Base-by-base conservation (phyloP, 2,888 invertebrate genomes). In the Aleiodes leptofemur region DNA sequence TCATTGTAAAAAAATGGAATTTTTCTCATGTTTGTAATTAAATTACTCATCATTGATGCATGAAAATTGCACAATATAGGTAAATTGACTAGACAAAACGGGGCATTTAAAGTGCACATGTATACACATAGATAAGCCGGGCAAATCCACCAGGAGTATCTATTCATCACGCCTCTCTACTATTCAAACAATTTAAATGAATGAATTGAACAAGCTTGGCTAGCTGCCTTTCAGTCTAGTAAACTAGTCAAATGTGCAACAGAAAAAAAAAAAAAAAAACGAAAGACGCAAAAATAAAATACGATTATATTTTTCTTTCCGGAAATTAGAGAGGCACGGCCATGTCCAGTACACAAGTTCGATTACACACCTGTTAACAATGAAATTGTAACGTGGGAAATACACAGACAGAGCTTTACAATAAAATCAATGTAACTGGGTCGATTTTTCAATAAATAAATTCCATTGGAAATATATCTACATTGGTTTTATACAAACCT, bases 271-370 rank as follows among this genome's bases (percentile, higher is more conserved):
- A 31, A 23, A 57, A 57, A 23, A 1, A 23, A 1, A 23, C n/a
- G 23, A 23, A 23, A 23, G 23, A 23, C 23, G 31, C 14, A 8
- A 61, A 61, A 61, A 8, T 43, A 61, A 43, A 64, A 64, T 11
- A 16, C 48, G 38, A 50, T 43, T 48, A 68, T 8, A 68, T 69
- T 56, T 23, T 51, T 57, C 14, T 56, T 59, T 69, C 76, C 78
- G 80, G 80, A 80, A 80, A 79, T 80, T 76, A 78, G 73, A 76
- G 57, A 76, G 80, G 79, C 79, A 72, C 78, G 79, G 80, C 74
- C 43, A 29, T 13, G n/a, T 48, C 1, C 43, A 9, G 9, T 34
- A 34, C 4, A 34, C 34, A 34, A 43, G 9, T 43, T 43, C 11
- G 50, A 38, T 51, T 69, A 43, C 73, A 69, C 73, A 50, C 73